These are phyloP conservation scores for Syritta pipiens DNA, from an alignment of 2,888 invertebrate species.

Conservation along the genomic window DNA sequence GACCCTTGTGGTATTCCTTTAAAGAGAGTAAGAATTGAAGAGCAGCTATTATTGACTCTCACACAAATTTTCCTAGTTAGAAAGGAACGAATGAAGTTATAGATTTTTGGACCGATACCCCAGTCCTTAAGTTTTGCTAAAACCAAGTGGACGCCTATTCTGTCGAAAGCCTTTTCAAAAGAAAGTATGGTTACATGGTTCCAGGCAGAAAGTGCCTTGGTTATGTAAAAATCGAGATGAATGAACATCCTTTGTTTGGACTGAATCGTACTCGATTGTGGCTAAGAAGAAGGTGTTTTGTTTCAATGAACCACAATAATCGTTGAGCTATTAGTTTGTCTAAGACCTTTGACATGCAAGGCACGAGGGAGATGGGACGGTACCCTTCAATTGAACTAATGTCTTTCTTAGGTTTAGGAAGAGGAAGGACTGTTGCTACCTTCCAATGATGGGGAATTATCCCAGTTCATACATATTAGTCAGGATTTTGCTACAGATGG, in stretches of 20 bases:
- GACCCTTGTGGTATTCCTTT: too few species aligned
- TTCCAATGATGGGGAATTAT: constrained; percentile 11
- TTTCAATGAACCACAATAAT: not conserved
- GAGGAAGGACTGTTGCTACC: not conserved
- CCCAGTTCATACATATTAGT: not conserved
- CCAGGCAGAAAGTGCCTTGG: not conserved
- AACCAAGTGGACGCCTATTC: not conserved
- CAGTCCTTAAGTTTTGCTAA: not conserved
- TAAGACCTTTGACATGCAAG: constrained; percentile 5
- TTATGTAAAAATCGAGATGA: not conserved
- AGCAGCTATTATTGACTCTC: too few species aligned
- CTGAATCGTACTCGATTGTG: not conserved
- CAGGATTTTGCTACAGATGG: not conserved
- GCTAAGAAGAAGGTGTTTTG: not conserved
- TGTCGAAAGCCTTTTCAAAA: not conserved
- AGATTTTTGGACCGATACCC: not conserved
- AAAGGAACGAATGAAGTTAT: not conserved
- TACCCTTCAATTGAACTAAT: not conserved
- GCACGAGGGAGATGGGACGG: not conserved
- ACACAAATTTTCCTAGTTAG: too few species aligned
- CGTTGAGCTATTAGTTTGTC: constrained; percentile 7
- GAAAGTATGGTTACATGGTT: too few species aligned
- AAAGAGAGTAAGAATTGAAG: too few species aligned
- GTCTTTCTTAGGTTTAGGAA: constrained; percentile 5
- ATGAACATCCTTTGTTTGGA: not conserved